Conservation (phyloP, 1,140 invertebrate genomes). For the Lasioglossum baleicum region DNA sequence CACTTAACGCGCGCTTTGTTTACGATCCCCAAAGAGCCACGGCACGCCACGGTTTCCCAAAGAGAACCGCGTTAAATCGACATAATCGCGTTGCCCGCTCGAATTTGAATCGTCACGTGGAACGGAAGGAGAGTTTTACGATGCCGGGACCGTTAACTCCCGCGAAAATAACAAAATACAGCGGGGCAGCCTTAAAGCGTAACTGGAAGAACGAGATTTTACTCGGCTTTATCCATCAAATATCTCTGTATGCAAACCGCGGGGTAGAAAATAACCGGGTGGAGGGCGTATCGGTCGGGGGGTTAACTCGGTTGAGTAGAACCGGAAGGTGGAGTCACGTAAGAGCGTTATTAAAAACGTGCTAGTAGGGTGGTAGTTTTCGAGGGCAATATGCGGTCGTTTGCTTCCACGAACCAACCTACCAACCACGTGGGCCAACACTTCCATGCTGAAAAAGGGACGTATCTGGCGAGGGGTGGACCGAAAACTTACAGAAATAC, state of each 20-base stretch:
- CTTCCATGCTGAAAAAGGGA: not conserved
- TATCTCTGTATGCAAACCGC: constrained; percentile 37
- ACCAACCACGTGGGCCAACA: constrained; percentile 9
- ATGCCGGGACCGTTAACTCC: not conserved
- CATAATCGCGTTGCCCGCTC: not conserved
- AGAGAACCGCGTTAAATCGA: not conserved
- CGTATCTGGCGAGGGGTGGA: too few relatives aligned
- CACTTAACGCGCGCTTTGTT: not conserved
- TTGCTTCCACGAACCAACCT: constrained; percentile 44
- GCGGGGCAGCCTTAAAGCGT: not conserved
- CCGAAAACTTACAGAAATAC: too few relatives aligned
- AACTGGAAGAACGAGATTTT: constrained; percentile 6
- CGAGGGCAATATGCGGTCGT: constrained; percentile 64
- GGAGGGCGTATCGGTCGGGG: constrained; percentile 7
- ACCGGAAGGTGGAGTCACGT: constrained; percentile 60
- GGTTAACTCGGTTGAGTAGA: constrained; percentile 7
- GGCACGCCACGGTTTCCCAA: not conserved
- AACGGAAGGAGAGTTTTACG: not conserved
- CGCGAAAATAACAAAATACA: constrained; percentile 4
- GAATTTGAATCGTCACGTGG: not conserved
- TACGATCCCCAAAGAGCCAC: not conserved
- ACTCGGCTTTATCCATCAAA: constrained; percentile 8
- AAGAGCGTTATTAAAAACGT: constrained; percentile 72
- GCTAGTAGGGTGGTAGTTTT: constrained; percentile 65
- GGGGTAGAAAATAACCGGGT: constrained; percentile 19